phyloP scores from a whole-genome alignment of 2,113 vertebrate genomes.

The Elachura formosa region DNA sequence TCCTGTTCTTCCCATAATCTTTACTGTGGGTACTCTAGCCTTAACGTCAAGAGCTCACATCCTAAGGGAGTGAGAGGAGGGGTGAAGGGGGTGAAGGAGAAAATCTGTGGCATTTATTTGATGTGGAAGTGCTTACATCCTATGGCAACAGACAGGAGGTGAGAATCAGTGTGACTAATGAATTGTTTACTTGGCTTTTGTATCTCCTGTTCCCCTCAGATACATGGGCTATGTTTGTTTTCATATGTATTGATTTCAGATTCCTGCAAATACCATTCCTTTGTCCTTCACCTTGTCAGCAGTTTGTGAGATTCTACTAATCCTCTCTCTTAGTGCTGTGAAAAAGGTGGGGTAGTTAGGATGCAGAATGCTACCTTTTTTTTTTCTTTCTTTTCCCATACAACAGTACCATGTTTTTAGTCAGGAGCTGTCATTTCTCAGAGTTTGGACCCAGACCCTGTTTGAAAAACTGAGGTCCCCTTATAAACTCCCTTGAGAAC shows the following conservation, averaged over 20 bases:
- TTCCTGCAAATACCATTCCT: background rate
- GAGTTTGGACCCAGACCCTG: background rate
- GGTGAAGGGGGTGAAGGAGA: background rate
- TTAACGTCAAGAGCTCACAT: background rate
- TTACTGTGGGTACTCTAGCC: background rate
- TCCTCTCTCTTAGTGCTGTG: background rate
- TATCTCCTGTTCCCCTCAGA: accelerated
- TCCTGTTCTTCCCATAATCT: background rate
- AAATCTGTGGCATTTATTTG: conserved; percentile 12
- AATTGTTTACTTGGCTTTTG: conserved; percentile 38
- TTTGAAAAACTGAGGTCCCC: background rate
- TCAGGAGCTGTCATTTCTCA: accelerated
- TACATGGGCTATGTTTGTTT: background rate
- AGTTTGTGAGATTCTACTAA: background rate
- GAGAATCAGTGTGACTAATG: conserved; percentile 37
- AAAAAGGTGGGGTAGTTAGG: background rate
- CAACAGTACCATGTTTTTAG: background rate
- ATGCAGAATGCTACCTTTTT: background rate
- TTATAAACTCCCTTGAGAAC: background rate
- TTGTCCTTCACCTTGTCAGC: background rate
- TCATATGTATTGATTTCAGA: background rate
- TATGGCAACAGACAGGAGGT: background rate
- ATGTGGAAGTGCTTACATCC: conserved; percentile 17
- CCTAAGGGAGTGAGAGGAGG: background rate
- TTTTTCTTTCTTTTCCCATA: accelerated